phyloP scores from a whole-genome alignment of 2,888 invertebrate species.

The Clistopyga incitator region DNA sequence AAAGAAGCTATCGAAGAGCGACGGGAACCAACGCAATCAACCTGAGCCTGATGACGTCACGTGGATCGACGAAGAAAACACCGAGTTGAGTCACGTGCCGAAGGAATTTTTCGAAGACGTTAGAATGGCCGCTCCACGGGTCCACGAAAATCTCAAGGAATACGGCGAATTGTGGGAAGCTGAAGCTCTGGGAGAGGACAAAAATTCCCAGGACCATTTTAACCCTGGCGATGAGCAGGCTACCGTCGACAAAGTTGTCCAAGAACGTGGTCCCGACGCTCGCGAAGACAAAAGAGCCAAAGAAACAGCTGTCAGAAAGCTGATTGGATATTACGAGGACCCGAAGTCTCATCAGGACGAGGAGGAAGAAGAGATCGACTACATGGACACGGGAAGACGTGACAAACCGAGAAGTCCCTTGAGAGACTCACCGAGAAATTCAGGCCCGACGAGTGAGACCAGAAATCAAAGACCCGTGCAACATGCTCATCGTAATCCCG shows the following conservation, averaged over 20 bases:
- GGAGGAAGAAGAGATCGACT: constrained; percentile 27
- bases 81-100: constrained; percentile 65
- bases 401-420: not conserved
- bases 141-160: constrained; percentile 56
- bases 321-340: constrained; percentile 65
- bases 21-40: constrained; percentile 1
- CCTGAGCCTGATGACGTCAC: constrained; percentile 53
- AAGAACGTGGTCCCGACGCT: constrained; percentile 44
- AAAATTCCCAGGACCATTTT: constrained; percentile 23
- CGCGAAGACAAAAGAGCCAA: constrained; percentile 58
- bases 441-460: not conserved
- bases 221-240: constrained; percentile 29
- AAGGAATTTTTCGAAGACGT: constrained; percentile 70
- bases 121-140: constrained; percentile 39
- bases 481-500: not conserved
- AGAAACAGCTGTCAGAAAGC: constrained; percentile 60
- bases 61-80: constrained; percentile 64
- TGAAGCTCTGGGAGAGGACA: constrained; percentile 60
- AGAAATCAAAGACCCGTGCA: not conserved
- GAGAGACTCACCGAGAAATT: not conserved
- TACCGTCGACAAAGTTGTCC: constrained; percentile 41
- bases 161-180: constrained; percentile 73
- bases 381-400: constrained; percentile 3
- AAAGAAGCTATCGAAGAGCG: constrained; percentile 1
- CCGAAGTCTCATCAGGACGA: constrained; percentile 36